These are phyloP conservation scores for Nothobranchius kuhntae DNA, from an alignment of 2,113 vertebrate genomes.

Conservation along the genomic window DNA sequence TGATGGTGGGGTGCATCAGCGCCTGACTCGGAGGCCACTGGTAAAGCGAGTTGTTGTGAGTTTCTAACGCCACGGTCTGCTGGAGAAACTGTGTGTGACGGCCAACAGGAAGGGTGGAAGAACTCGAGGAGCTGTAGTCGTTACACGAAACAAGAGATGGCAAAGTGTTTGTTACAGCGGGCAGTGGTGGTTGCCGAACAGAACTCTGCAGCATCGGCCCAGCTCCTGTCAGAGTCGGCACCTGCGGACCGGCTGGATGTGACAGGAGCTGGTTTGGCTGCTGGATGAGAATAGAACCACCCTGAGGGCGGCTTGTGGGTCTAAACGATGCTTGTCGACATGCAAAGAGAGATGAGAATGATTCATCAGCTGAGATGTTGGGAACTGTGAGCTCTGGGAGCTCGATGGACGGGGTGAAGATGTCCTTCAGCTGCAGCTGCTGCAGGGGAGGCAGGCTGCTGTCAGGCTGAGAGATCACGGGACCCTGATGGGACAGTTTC, in stretches of 20 bases:
- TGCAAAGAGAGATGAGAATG: slow-evolving; percentile 19
- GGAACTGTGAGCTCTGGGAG: slow-evolving; percentile 52
- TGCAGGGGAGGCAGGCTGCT: slow-evolving; percentile 24
- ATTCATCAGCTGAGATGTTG: neutral
- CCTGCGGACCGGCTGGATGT: slow-evolving; percentile 21
- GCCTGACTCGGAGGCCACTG: slow-evolving; percentile 47
- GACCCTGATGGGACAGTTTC: slow-evolving; percentile 28
- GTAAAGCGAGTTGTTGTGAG: slow-evolving; percentile 10
- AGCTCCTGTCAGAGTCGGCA: slow-evolving; percentile 11
- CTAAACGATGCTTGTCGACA: slow-evolving; percentile 26
- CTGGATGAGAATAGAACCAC: slow-evolving; percentile 2
- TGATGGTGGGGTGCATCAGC: slow-evolving; percentile 10
- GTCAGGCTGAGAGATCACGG: neutral
- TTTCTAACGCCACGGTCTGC: slow-evolving; percentile 6
- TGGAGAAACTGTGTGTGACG: slow-evolving; percentile 37
- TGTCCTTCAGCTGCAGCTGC: slow-evolving; percentile 65
- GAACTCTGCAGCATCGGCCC: slow-evolving; percentile 28
- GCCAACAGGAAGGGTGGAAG: slow-evolving; percentile 4
- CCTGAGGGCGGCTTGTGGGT: neutral
- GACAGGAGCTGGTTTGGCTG: slow-evolving; percentile 14
- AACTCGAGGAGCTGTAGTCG: slow-evolving; percentile 22
- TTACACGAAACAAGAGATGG: slow-evolving; percentile 47
- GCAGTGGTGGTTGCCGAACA: slow-evolving; percentile 1
- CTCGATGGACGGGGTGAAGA: slow-evolving; percentile 61
- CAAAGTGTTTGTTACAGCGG: slow-evolving; percentile 16